Evolutionary conservation across 2,888 invertebrate species (phyloP).

Genomic region (Allophyes oxyacanthae): DNA sequence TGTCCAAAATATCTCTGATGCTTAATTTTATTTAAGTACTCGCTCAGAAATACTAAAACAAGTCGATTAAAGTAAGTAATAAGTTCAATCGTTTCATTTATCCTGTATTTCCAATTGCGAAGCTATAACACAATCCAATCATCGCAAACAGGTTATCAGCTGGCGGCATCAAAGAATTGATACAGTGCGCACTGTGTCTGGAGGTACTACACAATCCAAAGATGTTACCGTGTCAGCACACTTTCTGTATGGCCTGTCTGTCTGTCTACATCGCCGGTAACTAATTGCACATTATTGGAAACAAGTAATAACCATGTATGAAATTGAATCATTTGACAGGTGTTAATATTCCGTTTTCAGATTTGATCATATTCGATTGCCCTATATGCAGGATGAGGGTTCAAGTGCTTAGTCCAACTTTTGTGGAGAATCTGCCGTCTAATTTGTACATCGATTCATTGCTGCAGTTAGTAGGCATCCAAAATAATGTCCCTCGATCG

Average conservation of each 20-base stretch:
- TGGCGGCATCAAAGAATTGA: conserved; percentile 88
- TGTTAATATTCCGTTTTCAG: conserved; percentile 64
- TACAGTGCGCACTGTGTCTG: conserved; percentile 90
- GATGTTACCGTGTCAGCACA: conserved; percentile 92
- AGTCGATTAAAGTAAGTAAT: not conserved
- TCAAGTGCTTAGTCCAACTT: conserved; percentile 83
- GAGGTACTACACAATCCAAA: conserved; percentile 88
- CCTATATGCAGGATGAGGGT: conserved; percentile 89
- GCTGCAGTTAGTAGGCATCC: conserved; percentile 83
- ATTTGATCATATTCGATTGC: conserved; percentile 81
- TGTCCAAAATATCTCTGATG: no score
- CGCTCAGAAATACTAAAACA: not conserved
- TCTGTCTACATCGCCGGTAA: conserved; percentile 81
- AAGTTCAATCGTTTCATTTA: conserved; percentile 34
- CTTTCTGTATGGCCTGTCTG: conserved; percentile 90
- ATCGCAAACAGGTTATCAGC: conserved; percentile 69
- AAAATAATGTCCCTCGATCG: conserved; percentile 27
- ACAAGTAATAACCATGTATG: conserved; percentile 8
- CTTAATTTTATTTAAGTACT: no score
- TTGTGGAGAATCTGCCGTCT: conserved; percentile 89
- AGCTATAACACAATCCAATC: conserved; percentile 32
- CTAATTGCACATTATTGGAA: conserved; percentile 19
- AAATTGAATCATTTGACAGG: conserved; percentile 1
- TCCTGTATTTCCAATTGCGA: conserved; percentile 16
- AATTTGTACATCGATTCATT: conserved; percentile 92